Base-by-base conservation (phyloP, 2,888 invertebrate species). In the Cryptops parisi region DNA sequence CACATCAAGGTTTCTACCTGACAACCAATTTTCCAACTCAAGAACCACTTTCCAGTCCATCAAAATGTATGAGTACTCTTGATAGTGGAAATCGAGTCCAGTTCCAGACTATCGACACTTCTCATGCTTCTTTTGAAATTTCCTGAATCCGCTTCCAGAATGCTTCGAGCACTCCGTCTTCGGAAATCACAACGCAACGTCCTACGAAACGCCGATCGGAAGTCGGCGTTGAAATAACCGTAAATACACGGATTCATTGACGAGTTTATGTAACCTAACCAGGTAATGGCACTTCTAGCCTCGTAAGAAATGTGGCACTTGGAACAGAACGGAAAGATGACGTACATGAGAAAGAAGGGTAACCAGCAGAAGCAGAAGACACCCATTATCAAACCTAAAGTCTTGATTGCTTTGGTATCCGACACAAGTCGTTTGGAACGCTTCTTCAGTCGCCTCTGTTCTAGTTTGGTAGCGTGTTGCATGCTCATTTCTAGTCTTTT, bases 351-450 rank as follows among this genome's bases (percentile, higher is more conserved):
- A 74, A 96, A 93, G 74, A 96, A 96, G 0, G 94, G 94, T 54
- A 91, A 76, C 96, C 96, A 97, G 70, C 96, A 97, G 64, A 86
- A 78, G 53, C 94, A 90, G 72, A 97, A 97, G 45, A 91, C 87
- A 1, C 96, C 96, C 2, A 97, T 94, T 58, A 97, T 96, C 59
- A 97, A 93, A 56, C 90, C 94, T 51, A 96, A 74, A 0, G 94
- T 94, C 70, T 94, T 94, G 1, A 94, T 93, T 0, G 94, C 94
- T 72, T 94, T 94, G 0, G 93, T 93, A 69, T 96, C 94, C 83
- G 38, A 47, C 3, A 41, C 4, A 12, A 56, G 52, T 19, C 52
- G 19, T 23, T 47, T 50, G 9, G 56, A 55, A 15, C 49, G 56
- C 38, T 56, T 50, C 39, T 56, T 56, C 17, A 56, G 46, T 22